A percentile compares a stretch with the other conserved stretches of the same genome.
Evolutionary conservation across 2,888 invertebrate species (phyloP).

Genomic region (Axea sp.): DNA sequence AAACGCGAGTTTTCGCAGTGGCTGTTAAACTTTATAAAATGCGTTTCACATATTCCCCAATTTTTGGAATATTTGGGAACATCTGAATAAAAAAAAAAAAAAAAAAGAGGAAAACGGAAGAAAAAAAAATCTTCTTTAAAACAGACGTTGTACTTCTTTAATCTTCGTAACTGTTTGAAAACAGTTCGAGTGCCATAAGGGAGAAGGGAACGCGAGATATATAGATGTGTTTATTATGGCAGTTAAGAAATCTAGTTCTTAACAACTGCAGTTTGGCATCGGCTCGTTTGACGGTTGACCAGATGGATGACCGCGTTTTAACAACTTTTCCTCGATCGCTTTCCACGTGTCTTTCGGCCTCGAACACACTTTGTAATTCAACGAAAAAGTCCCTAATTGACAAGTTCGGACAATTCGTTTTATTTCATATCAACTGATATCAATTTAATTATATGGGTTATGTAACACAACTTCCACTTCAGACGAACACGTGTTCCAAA

Average conservation of each 20-base stretch:
- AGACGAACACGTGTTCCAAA: conserved; percentile 30
- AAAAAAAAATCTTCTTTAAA: conserved; percentile 7
- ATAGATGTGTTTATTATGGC: conserved; percentile 47
- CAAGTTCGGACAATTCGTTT: too few species aligned
- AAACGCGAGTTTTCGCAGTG: conserved; percentile 2
- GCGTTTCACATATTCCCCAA: too few species aligned
- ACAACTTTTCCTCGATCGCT: conserved; percentile 19
- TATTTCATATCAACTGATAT: too few species aligned
- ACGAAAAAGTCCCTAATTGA: conserved; percentile 1
- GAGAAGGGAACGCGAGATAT: conserved; percentile 29
- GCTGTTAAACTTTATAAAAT: background rate
- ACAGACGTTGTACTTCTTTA: conserved; percentile 22
- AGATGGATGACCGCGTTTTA: conserved; percentile 50
- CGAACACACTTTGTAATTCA: conserved; percentile 5
- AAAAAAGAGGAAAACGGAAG: too few species aligned
- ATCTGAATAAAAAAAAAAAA: too few species aligned
- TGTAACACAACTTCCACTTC: conserved; percentile 9
- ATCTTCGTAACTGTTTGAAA: conserved; percentile 26
- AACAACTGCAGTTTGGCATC: conserved; percentile 47
- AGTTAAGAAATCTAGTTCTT: conserved; percentile 43
- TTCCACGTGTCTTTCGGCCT: conserved; percentile 22
- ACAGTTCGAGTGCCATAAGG: conserved; percentile 16
- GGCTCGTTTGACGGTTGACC: conserved; percentile 49
- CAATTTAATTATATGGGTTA: conserved; percentile 27
- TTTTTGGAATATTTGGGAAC: too few species aligned